Percentiles rank a stretch among this genome's conserved stretches.
These are phyloP conservation scores for Oreochromis spilurus DNA, from an alignment of 2,113 vertebrate species.

Conservation along the genomic window DNA sequence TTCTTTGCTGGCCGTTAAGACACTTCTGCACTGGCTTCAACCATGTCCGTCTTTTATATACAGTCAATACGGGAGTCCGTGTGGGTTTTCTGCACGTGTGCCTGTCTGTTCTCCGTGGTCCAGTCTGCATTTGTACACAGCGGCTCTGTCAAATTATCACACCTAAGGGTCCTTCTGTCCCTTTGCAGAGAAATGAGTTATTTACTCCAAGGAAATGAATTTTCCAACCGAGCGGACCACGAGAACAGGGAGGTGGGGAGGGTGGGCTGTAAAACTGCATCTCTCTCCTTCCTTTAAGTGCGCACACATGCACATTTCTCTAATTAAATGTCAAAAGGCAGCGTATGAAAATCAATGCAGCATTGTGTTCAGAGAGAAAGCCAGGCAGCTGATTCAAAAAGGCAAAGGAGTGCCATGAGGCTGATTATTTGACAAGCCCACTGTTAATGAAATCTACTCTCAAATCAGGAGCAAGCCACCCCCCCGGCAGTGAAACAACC, in stretches of 20 bases:
- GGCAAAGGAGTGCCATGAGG: conserved; percentile 9
- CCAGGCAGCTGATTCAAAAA: conserved; percentile 31
- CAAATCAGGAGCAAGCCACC: background rate
- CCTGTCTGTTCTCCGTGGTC: background rate
- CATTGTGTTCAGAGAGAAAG: conserved; percentile 22
- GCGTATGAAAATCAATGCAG: conserved; percentile 57
- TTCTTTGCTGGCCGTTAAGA: background rate
- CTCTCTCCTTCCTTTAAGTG: background rate
- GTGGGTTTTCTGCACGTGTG: background rate
- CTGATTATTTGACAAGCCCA: conserved; percentile 51
- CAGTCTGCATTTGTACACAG: background rate
- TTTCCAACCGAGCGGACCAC: conserved; percentile 4
- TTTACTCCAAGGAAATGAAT: conserved; percentile 53
- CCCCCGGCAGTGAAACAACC: background rate
- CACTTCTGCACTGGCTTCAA: background rate
- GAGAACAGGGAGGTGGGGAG: background rate
- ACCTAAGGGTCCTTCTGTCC: conserved; percentile 10
- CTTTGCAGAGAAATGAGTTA: conserved; percentile 43
- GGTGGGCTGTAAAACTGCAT: conserved; percentile 1
- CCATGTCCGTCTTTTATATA: background rate
- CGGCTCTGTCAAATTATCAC: background rate
- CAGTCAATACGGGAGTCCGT: background rate
- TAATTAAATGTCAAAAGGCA: conserved; percentile 68
- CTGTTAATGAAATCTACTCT: conserved; percentile 45
- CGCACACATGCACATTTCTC: conserved; percentile 1